Evolutionary conservation across 2,888 invertebrate species (phyloP).

Genomic region (Thecophora atra): DNA sequence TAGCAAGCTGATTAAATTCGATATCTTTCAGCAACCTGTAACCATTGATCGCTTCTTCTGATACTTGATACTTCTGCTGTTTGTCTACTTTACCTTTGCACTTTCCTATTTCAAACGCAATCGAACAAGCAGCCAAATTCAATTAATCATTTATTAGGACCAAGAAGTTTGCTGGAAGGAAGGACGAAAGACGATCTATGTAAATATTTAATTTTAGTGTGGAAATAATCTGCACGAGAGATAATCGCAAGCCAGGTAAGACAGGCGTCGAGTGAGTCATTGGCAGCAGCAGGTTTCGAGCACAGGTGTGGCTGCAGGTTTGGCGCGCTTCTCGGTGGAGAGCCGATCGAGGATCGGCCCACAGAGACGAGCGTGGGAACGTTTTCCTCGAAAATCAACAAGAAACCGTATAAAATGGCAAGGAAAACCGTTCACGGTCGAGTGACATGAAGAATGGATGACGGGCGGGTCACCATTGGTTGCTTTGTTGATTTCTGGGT

Average conservation of each 20-base stretch:
- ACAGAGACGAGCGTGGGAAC: constrained; percentile 28
- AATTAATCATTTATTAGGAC: too few relatives aligned
- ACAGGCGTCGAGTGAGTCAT: too few relatives aligned
- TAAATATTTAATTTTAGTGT: constrained; percentile 14
- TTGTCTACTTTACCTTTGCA: too few relatives aligned
- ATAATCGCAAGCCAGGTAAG: constrained; percentile 24
- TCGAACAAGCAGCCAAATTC: too few relatives aligned
- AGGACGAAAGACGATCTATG: background rate
- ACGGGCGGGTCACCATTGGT: background rate
- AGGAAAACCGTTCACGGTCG: constrained; percentile 2
- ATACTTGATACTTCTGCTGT: too few relatives aligned
- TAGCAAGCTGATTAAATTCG: too few relatives aligned
- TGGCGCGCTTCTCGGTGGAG: constrained; percentile 34
- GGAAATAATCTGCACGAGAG: background rate
- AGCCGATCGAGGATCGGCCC: background rate
- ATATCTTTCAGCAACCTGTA: too few relatives aligned
- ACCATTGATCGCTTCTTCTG: too few relatives aligned
- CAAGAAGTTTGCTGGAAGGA: background rate
- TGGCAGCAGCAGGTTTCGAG: constrained; percentile 7
- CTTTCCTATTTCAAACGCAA: too few relatives aligned
- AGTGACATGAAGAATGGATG: background rate
- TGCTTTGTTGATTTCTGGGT: background rate
- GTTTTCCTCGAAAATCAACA: background rate
- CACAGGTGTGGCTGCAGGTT: constrained; percentile 36
- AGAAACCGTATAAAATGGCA: background rate